Conservation (phyloP, 2,113 vertebrate species). For the Dicaeum eximium region DNA sequence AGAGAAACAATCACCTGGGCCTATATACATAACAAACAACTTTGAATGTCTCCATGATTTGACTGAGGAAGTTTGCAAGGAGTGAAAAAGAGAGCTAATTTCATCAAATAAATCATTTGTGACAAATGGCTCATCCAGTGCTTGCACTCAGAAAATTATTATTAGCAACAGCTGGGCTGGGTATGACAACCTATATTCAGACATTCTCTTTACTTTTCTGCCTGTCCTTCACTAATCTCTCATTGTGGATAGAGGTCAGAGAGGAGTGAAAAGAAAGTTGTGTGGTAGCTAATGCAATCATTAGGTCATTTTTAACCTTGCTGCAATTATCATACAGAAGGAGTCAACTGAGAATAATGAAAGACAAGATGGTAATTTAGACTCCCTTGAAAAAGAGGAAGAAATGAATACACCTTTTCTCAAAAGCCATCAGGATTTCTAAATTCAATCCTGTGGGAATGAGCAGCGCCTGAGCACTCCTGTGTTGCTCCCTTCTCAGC, state of each 20-base stretch:
- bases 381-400: conserved; percentile 10
- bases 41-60: conserved; percentile 3
- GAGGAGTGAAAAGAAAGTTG: conserved; percentile 29
- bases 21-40: background rate
- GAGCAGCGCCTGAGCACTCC: background rate
- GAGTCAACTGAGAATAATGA: conserved; percentile 17
- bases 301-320: conserved; percentile 51
- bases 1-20: background rate
- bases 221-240: conserved; percentile 29
- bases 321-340: conserved; percentile 31
- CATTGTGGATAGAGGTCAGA: conserved; percentile 13
- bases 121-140: conserved; percentile 46
- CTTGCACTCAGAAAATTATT: conserved; percentile 45
- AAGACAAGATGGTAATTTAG: conserved; percentile 5
- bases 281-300: conserved; percentile 39
- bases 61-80: conserved; percentile 1
- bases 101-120: conserved; percentile 42
- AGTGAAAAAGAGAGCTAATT: conserved; percentile 24
- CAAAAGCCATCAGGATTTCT: background rate
- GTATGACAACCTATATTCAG: conserved; percentile 39
- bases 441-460: background rate
- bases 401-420: background rate
- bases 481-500: background rate
- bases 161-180: conserved; percentile 47
- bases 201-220: conserved; percentile 25